Base-by-base conservation (phyloP, 2,113 vertebrate genomes). In the Anoura caudifer region DNA sequence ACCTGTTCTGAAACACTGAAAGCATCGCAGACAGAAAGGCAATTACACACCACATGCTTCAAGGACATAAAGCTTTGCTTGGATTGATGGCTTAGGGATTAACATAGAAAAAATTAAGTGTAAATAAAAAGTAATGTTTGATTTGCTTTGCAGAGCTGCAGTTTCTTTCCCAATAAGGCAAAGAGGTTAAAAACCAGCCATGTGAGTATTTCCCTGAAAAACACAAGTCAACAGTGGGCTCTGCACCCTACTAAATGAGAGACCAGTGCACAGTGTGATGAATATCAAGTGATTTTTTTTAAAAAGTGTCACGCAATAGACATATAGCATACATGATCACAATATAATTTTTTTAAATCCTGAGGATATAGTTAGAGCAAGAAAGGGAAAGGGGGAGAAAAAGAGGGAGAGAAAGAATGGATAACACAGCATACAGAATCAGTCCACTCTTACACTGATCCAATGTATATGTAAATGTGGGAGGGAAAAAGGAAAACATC, bases 31-130 rank as follows among this genome's bases (percentile, higher is more conserved):
- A 45, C 70, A 36, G 13, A 24, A 36, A 76, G 61, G 10, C 4
- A 4, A 59, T 20, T 38, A 38, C 70, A 41, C 4, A 15, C n/a
- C 76, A 67, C 38, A 16, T 0, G 14, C 56, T 84, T 16, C 7
- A 9, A 12, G 54, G n/a, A 90, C 45, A 12, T 3, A 15, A 6
- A 9, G 20, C 41, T 54, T 31, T 65, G 38, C 13, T 41, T 5
- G 7, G 47, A 6, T 2, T 9, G 15, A 52, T 14, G 22, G 38
- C 26, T 33, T 7, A 28, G 20, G 24, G 7, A 24, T 7, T 15
- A 80, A 45, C 28, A 41, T 0, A 2, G 45, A 22, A 45, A 15
- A 31, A 12, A 22, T 0, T 10, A 50, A 24, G 4, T 1, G 1
- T 16, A 33, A 43, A 59, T 33, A 26, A 56, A 90, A 65, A 92